Evolutionary conservation across 1,140 invertebrate genomes (phyloP).

Genomic region (Lethocerus indicus): DNA sequence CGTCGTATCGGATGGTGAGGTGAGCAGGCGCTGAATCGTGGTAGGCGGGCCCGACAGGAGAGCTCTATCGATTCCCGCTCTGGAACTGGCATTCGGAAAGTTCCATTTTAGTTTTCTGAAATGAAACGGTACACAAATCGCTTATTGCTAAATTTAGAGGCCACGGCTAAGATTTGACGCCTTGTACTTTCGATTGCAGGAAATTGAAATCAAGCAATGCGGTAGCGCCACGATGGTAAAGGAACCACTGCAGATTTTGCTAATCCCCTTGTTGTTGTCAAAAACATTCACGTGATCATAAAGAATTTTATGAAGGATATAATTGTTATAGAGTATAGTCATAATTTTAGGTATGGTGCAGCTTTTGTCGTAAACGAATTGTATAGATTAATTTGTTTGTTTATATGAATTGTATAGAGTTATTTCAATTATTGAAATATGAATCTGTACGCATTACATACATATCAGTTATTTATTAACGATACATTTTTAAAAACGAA

Average conservation of each 20-base stretch:
- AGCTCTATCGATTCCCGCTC: too few species aligned
- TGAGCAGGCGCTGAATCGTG: too few species aligned
- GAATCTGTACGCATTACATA: too few species aligned
- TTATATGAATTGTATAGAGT: neutral
- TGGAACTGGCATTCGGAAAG: too few species aligned
- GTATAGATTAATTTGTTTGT: neutral
- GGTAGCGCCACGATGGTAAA: constrained; percentile 22
- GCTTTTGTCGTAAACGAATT: neutral
- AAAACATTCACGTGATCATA: constrained; percentile 3
- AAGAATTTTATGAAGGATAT: neutral
- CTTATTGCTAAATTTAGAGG: neutral
- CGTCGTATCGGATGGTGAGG: too few species aligned
- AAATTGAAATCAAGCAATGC: constrained; percentile 56
- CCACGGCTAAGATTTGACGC: neutral
- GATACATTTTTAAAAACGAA: too few species aligned
- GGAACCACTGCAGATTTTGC: neutral
- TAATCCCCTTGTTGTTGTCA: neutral
- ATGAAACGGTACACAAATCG: neutral
- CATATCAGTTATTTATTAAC: too few species aligned
- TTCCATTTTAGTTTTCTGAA: neutral
- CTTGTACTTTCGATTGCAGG: constrained; percentile 25
- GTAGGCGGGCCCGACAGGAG: too few species aligned
- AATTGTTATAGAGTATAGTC: neutral
- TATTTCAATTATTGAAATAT: too few species aligned
- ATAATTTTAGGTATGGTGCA: neutral